Base-by-base conservation (phyloP, 2,888 invertebrate species). In the Zaprionus bogoriensis region DNA sequence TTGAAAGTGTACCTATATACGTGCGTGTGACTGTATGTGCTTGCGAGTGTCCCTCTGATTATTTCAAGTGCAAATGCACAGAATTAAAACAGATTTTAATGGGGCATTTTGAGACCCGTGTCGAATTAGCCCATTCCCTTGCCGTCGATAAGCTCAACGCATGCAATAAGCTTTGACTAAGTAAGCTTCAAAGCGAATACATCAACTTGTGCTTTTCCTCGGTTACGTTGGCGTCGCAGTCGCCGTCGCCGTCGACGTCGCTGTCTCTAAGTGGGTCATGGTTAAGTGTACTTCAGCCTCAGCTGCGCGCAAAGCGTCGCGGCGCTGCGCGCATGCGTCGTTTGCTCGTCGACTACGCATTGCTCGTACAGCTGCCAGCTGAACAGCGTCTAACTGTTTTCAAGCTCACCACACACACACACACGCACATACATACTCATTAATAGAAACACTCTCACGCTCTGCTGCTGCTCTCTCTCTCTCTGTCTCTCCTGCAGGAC, bases 241-340 rank as follows among this genome's bases (percentile, higher is more conserved):
- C 30, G 61, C 27, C 19, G 59, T 17, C 30, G 45, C 10, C 32
- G 39, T 41, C 30, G 48, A 14, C 36, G 60, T 27, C 46, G 54
- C 22, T 39, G 60, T 22, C 48, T 41, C 32, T 62, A 83, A 71
- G 69, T 85, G 71, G 85, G 85, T 83, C 85, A 85, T 69, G 85
- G 85, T 70, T 85, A 82, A 70, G 66, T 73, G 81, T 81, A 81
- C 84, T 84, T 81, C 66, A 62, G 75, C 58, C 60, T 67, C 76
- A 71, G 67, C 58, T 59, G 44, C 63, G 51, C 55, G 30, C 46
- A 17, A 23, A 9, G 36, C 59, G 39, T 12, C 25, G 42, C 46
- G 38, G 61, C 59, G 67, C 64, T n/a, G n/a, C 58, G 71, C 60
- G 68, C 74, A 65, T 71, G 77, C 80, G 70, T 55, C 38, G 60